Base-by-base conservation (phyloP, 2,797 vertebrate species). In the Podarcis lilfordi region DNA sequence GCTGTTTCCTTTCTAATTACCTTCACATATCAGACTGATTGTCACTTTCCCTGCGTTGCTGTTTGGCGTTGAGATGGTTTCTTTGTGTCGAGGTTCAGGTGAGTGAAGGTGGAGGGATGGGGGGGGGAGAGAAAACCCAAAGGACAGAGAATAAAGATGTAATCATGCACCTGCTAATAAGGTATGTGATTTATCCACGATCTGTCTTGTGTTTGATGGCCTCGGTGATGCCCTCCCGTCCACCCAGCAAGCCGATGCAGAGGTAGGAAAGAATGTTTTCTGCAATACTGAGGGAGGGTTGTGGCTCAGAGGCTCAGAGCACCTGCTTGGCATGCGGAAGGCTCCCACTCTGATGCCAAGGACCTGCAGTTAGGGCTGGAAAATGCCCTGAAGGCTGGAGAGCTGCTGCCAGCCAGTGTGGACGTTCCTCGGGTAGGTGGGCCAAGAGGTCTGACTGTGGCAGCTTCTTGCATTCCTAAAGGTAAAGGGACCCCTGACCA, bases 41-140 rank as follows among this genome's bases (percentile, higher is more conserved):
- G 95, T 93, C 94, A 90, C 80, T 86, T 78, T 87, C 86, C 11
- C 92, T 8, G 77, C n/a, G 1, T 89, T 78, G 86, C 40, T 87
- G 85, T 76, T 89, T 88, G 29, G 90, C 92, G 84, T 87, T 86
- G 91, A 95, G 96, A 95, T 95, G 94, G 95, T 82, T 79, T 86
- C 32, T 91, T 93, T 91, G 89, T 87, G 84, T 79, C 90, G 23
- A 1, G 93, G 84, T 93, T 87, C 90, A 91, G 91, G 88, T 78
- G 40, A 93, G 86, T 89, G 29, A 32, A 72, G 40, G 3, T 61
- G 25, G 32, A 15, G 32, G n/a, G 11, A 9, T 8, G 23, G 37
- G 23, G 64, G 21, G 35, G 35, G 19, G 4, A 40, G 15, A 43
- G 78, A 78, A 82, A 84, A 8, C 86, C 64, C 90, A 87, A 88